These are phyloP conservation scores for Trogon melanurus DNA, from an alignment of 2,113 vertebrate species.

Conservation along the genomic window DNA sequence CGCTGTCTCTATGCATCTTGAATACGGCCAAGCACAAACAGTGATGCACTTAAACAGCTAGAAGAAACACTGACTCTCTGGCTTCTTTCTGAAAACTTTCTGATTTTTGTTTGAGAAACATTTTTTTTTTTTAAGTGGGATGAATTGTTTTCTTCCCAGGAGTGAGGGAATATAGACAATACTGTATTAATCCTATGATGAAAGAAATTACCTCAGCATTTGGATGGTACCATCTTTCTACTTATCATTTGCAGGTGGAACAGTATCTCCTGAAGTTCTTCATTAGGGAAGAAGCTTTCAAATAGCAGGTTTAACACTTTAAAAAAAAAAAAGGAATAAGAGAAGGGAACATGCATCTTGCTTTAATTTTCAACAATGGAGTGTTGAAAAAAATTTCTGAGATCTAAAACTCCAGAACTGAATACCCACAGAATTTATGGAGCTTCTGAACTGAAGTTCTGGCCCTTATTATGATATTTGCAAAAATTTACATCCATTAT, in stretches of 20 bases:
- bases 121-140: not conserved
- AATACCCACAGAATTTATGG: not conserved
- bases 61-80: not conserved
- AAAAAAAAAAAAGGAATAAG: not conserved
- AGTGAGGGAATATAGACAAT: not conserved
- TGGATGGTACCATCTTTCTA: not conserved
- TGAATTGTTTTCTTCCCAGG: not conserved
- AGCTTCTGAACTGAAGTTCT: not conserved
- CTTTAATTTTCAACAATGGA: slow-evolving; percentile 3
- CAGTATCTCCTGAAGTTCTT: not conserved
- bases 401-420: not conserved
- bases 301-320: slow-evolving; percentile 19
- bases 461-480: not conserved
- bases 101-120: not conserved
- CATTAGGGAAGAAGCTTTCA: not conserved
- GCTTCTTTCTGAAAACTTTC: not conserved
- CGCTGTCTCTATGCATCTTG: not conserved
- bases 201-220: not conserved
- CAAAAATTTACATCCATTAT: not conserved
- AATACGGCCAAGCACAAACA: not conserved
- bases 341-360: slow-evolving; percentile 54
- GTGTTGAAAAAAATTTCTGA: not conserved
- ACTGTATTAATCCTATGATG: not conserved
- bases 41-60: not conserved
- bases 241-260: not conserved